Conservation (phyloP, 2,797 vertebrate genomes). For the Macropus fuliginosus region DNA sequence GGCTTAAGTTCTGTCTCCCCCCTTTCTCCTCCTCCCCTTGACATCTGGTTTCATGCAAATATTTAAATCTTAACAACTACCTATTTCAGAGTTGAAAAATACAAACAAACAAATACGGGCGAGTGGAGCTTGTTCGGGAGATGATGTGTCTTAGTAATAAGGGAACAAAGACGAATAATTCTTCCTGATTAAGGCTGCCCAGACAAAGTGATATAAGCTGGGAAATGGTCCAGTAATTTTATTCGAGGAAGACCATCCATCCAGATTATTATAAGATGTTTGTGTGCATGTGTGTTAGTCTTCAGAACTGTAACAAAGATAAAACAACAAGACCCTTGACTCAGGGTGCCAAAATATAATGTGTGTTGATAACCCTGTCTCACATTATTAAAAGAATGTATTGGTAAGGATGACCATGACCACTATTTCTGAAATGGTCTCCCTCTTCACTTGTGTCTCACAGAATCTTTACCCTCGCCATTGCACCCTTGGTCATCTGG, state of each 20-base stretch:
- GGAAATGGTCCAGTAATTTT: not conserved
- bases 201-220: slow-evolving; percentile 1
- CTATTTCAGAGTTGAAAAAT: slow-evolving; percentile 65
- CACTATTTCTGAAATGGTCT: not conserved
- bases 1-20: slow-evolving; percentile 49
- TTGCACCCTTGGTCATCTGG: not conserved
- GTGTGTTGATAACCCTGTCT: not conserved
- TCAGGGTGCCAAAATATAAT: not conserved
- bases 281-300: not conserved
- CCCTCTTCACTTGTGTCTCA: not conserved
- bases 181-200: not conserved
- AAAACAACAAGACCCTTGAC: not conserved
- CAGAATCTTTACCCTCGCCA: not conserved
- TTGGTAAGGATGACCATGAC: not conserved
- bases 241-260: not conserved
- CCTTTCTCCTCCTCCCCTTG: not conserved
- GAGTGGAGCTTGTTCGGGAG: slow-evolving; percentile 15
- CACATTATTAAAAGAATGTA: not conserved
- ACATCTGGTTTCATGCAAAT: slow-evolving; percentile 78
- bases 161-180: slow-evolving; percentile 9
- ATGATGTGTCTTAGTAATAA: not conserved
- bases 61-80: slow-evolving; percentile 74
- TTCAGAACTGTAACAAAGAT: not conserved
- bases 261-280: not conserved
- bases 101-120: slow-evolving; percentile 22